Evolutionary conservation across 2,888 invertebrate species (phyloP), one percentile per base, ranked within the genome.

Genomic region (Tuberolachnus salignus): DNA sequence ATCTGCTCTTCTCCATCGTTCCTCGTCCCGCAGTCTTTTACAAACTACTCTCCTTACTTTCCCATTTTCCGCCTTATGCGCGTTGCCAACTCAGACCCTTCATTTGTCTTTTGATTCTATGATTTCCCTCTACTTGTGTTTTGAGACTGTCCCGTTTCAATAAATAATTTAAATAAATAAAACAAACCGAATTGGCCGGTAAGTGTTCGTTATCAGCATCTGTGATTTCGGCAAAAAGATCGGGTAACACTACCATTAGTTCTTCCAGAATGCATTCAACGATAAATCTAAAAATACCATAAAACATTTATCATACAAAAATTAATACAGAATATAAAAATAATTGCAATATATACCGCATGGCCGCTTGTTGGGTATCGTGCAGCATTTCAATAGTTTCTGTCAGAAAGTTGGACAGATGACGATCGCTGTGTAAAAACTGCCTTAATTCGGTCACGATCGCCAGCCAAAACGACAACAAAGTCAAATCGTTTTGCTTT

Each of bases 361-460:
- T 97, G 9, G 97, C 94, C 81, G 93, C 90, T 85, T 98, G 97
- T 3, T 98, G 97, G 59, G 95, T 93, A 83, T 97, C 95, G 0
- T 97, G 95, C 63, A 98, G 87, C 66, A 95, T 91, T 83, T 97
- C 97, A 87, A 97, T 97, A 0, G 96, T 94, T 85, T 96, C 94
- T 1, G 94, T 90, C 1, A 94, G 94, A 84, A 95, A 97, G 0
- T 95, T 94, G 61, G 94, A 93, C 81, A 98, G 92, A 86, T 98
- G 97, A 51, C 95, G 89, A 87, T 98, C 98, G 84, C 93, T 95
- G 86, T 98, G 98, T 53, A 98, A 87, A 87, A 99, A 97, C 86
- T 98, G 96, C 69, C 98, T 87, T 80, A 99, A 88, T 87, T 99
- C 99, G 57, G 97, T 97, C 14, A 97, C 93, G 85, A 99, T 99